These are phyloP conservation scores for Mus spretus DNA, from an alignment of 2,797 vertebrate genomes.

Conservation along the genomic window DNA sequence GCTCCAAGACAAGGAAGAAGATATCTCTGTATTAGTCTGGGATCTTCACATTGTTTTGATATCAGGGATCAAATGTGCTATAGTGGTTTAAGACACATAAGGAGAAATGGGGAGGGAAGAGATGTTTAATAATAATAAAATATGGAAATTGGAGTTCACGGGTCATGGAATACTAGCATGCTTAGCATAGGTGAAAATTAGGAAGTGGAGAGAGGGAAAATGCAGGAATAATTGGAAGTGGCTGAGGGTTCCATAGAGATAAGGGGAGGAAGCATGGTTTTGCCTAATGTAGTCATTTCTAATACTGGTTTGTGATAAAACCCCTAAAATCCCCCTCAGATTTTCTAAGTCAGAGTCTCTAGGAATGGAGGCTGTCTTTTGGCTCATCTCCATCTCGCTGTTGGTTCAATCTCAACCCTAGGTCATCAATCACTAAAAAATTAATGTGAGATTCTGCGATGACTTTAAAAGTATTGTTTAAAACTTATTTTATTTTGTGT, in stretches of 20 bases:
- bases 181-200: background rate
- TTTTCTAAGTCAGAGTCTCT: background rate
- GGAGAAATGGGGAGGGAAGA: conserved; percentile 2
- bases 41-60: conserved; percentile 47
- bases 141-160: background rate
- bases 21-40: background rate
- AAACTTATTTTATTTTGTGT: background rate
- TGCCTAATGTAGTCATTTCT: background rate
- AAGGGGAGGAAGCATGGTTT: background rate
- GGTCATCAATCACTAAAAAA: background rate
- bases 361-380: background rate
- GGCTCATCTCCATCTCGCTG: background rate
- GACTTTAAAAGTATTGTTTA: background rate
- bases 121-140: conserved; percentile 18
- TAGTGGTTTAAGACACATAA: conserved; percentile 12
- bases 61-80: background rate
- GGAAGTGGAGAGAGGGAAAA: background rate
- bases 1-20: conserved; percentile 16
- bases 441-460: background rate
- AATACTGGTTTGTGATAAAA: conserved; percentile 19
- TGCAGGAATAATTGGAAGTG: background rate
- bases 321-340: background rate
- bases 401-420: conserved; percentile 31
- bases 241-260: background rate
- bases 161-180: background rate